Conservation (phyloP, 2,797 vertebrate genomes). For the Poliocrania exsul region DNA sequence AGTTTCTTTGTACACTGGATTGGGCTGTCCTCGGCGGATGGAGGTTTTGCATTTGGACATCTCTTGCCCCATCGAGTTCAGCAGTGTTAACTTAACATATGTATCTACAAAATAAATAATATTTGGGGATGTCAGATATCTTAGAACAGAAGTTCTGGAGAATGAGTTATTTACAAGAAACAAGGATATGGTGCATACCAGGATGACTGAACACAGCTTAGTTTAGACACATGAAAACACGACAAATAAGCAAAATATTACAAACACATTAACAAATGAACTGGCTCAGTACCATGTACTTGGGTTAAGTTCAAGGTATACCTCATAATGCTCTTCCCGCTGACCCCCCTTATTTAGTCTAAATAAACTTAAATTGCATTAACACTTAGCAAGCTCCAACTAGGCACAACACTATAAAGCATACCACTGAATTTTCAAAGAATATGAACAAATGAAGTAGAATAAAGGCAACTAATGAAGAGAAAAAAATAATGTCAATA, state of each 20-base stretch:
- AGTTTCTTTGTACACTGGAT: constrained; percentile 96
- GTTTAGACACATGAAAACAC: constrained; percentile 52
- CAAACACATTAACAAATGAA: background rate
- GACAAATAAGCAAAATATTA: constrained; percentile 75
- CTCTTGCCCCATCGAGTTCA: constrained; percentile 99
- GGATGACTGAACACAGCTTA: constrained; percentile 38
- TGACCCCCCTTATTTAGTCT: constrained; percentile 38
- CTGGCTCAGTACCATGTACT: background rate
- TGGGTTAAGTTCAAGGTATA: constrained; percentile 70
- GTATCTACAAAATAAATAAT: constrained; percentile 85
- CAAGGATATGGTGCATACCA: constrained; percentile 78
- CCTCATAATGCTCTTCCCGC: constrained; percentile 69
- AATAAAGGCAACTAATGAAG: constrained; percentile 72
- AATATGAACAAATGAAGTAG: constrained; percentile 66
- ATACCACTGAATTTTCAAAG: constrained; percentile 75
- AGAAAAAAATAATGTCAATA: constrained; percentile 28
- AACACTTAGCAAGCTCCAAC: constrained; percentile 82
- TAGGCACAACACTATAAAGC: constrained; percentile 81
- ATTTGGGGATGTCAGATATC: constrained; percentile 3
- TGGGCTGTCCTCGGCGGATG: constrained; percentile 93
- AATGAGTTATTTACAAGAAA: background rate
- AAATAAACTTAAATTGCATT: constrained; percentile 71
- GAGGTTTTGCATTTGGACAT: constrained; percentile 99
- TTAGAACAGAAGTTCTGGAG: background rate
- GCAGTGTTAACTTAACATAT: constrained; percentile 93